Evolutionary conservation across 1,140 invertebrate species (phyloP), one percentile per base, ranked within the genome.

Genomic region (Armadillidium nasatum): DNA sequence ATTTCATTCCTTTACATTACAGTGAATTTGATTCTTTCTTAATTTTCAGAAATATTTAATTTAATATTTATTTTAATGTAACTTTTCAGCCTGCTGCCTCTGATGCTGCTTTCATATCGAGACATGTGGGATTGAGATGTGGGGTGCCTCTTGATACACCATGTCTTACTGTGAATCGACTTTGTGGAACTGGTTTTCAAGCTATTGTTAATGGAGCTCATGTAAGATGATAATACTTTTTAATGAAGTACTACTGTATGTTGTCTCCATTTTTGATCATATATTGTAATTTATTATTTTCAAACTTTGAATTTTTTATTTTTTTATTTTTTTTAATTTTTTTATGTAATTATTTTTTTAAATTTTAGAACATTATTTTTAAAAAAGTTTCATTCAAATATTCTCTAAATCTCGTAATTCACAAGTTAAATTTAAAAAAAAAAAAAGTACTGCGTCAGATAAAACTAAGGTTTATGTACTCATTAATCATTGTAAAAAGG

Each of bases 111-210:
- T 97, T 95, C 83, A 86, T 96, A 75, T 89, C 95, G 3, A 88
- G 97, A 15, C 97, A 99, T 85, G 90, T 93, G 72, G 88, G 90
- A 0, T 87, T 99, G 3, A 89, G 91, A 81, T 88, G 88, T 83
- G 96, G 95, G 60, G 90, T 98, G 72, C 94, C 94, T 13, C 83
- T 91, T 69, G 90, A 93, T 44, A 90, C 86, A 75, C 94, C 94
- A 54, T 93, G 93, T 6, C 86, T 95, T 0, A 90, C 89, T 45
- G 88, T 97, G 2, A 98, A 97, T 85, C 87, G 95, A 80, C 85
- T 95, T 15, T 95, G 97, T 87, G 97, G 96, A 22, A 97, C 95
- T 71, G 97, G 97, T 6, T 98, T 99, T 85, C 96, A 99, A 84
- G 90, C 96, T 0, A 87, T 98, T 79, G 88, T 97, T 0, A 95